phyloP scores from a whole-genome alignment of 92 coral and sea anemone genomes.

The Epizoanthus stellaris region DNA sequence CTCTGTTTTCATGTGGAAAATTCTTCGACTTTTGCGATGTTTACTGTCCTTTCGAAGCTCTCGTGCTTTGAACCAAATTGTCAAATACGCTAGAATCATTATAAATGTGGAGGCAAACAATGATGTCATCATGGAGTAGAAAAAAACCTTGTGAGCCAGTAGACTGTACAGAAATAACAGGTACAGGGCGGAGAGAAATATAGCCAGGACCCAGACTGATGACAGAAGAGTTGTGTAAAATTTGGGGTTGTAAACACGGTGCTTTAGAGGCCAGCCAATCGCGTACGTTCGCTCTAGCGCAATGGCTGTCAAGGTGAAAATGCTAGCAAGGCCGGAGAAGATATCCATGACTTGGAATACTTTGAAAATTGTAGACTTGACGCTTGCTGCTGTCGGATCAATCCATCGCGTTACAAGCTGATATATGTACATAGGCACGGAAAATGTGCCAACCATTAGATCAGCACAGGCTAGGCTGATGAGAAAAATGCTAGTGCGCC shows the following conservation, averaged over 20 bases:
- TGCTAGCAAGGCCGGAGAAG: conserved; percentile 80
- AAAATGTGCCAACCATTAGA: conserved; percentile 73
- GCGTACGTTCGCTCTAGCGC: conserved; percentile 85
- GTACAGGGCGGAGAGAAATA: conserved; percentile 70
- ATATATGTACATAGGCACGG: conserved; percentile 80
- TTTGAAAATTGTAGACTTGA: conserved; percentile 51
- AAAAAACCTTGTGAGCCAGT: conserved; percentile 74
- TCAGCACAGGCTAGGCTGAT: conserved; percentile 79
- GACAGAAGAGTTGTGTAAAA: conserved; percentile 68
- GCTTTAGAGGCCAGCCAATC: conserved; percentile 78
- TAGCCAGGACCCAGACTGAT: conserved; percentile 78
- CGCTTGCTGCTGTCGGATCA: not conserved
- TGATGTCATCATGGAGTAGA: conserved; percentile 75
- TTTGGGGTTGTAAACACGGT: conserved; percentile 66
- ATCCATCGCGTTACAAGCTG: conserved; percentile 63
- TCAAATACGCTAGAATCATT: conserved; percentile 74
- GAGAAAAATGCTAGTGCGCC: conserved; percentile 81
- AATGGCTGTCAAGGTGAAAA: conserved; percentile 82
- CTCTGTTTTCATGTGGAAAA: conserved; percentile 47
- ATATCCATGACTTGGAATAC: conserved; percentile 71
- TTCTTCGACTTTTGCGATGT: conserved; percentile 29
- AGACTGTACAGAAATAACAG: conserved; percentile 69
- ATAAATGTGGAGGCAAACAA: conserved; percentile 73
- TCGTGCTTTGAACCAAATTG: conserved; percentile 70
- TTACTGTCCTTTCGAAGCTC: conserved; percentile 27